These are phyloP conservation scores for Achroia grisella DNA, from an alignment of 1,140 invertebrate species.

Conservation along the genomic window DNA sequence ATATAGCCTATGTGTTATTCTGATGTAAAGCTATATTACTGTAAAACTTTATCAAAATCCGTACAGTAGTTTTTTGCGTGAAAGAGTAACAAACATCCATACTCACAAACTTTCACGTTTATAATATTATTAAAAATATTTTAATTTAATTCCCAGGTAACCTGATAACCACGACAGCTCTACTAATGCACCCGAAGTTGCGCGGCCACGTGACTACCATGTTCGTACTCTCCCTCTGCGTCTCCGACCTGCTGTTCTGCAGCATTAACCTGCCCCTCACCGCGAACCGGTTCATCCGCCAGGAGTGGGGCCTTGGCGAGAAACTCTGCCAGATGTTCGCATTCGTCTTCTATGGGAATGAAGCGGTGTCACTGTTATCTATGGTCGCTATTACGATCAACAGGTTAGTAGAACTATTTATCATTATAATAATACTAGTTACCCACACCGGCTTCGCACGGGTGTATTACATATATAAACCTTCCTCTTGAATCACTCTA, in stretches of 20 bases:
- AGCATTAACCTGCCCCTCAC: constrained; percentile 88
- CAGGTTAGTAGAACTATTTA: constrained; percentile 77
- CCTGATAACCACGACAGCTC: constrained; percentile 84
- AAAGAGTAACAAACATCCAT: too few species aligned
- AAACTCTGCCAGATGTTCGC: constrained; percentile 88
- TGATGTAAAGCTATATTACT: too few species aligned
- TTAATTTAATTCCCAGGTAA: constrained; percentile 78
- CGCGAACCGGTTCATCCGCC: constrained; percentile 85
- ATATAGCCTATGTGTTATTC: too few species aligned
- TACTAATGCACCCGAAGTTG: constrained; percentile 83
- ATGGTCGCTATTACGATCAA: constrained; percentile 94
- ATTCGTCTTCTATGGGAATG: constrained; percentile 92
- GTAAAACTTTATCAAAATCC: too few species aligned
- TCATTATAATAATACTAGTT: too few species aligned
- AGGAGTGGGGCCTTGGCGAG: constrained; percentile 88
- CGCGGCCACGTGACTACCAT: constrained; percentile 88
- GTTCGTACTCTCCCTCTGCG: constrained; percentile 89
- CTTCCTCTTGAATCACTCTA: too few species aligned
- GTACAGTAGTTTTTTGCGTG: too few species aligned
- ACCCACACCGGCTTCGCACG: too few species aligned
- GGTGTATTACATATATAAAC: too few species aligned
- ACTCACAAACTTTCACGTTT: too few species aligned
- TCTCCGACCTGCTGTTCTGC: constrained; percentile 91
- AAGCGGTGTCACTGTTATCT: constrained; percentile 88
- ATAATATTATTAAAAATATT: too few species aligned